Percentiles rank a stretch among this genome's conserved stretches.
Conservation (phyloP, 2,888 invertebrate genomes). For the Calameuta filiformis region DNA sequence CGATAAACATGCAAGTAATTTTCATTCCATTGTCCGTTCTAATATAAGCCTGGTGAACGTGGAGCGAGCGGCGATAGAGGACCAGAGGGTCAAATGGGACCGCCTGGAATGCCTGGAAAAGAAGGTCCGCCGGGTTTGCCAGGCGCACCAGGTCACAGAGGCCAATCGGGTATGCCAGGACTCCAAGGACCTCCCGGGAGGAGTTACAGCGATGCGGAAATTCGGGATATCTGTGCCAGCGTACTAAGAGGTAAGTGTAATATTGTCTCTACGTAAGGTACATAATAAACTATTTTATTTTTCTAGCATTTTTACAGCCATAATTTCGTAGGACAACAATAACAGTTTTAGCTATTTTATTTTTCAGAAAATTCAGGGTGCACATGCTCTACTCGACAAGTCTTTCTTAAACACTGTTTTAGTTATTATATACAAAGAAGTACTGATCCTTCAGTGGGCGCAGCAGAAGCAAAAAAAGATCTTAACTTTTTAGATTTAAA, state of each 20-base stretch:
- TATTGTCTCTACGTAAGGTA: not conserved
- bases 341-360: not conserved
- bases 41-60: conserved; percentile 69
- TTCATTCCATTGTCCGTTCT: not conserved
- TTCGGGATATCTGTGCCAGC: conserved; percentile 83
- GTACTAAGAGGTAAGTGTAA: conserved; percentile 77
- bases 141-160: conserved; percentile 71
- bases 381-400: not conserved
- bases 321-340: not conserved
- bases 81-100: conserved; percentile 70
- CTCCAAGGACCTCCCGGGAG: conserved; percentile 71
- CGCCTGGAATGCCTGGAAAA: conserved; percentile 72
- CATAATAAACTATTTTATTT: not conserved
- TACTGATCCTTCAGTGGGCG: not conserved
- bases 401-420: not conserved
- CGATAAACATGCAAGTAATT: not conserved
- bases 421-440: not conserved
- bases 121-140: conserved; percentile 70
- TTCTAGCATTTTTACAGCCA: not conserved
- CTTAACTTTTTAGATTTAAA: conserved; percentile 11
- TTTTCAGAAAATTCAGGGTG: not conserved
- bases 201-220: conserved; percentile 77
- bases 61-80: conserved; percentile 71
- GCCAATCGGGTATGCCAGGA: conserved; percentile 73
- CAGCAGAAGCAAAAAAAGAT: not conserved